A percentile compares a stretch with the other conserved stretches of the same genome.
Conservation (phyloP, 2,113 vertebrate species). For the Porphyrio hochstetteri region DNA sequence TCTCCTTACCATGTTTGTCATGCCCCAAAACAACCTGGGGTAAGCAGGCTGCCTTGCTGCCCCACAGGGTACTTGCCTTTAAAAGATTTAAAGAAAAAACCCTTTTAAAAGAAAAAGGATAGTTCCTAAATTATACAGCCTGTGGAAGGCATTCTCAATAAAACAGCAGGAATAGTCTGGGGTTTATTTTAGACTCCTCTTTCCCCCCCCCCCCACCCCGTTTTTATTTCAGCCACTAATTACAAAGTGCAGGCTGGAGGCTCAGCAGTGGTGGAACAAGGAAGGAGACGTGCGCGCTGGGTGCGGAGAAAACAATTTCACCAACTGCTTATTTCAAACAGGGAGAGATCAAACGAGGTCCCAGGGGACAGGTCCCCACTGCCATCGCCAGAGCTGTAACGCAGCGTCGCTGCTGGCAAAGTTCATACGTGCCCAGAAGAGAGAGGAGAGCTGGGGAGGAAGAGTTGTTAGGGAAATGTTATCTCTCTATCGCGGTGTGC, state of each 20-base stretch:
- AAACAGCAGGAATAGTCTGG: slow-evolving; percentile 22
- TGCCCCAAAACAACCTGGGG: background rate
- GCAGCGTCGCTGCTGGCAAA: accelerated
- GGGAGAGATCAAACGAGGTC: slow-evolving; percentile 1
- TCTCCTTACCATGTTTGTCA: background rate
- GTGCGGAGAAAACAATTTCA: background rate
- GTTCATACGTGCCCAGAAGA: background rate
- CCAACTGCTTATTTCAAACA: slow-evolving; percentile 9
- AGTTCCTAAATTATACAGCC: background rate
- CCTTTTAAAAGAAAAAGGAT: background rate
- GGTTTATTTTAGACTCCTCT: slow-evolving; percentile 35
- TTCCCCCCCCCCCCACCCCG: background rate
- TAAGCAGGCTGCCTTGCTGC: background rate
- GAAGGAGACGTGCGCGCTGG: background rate
- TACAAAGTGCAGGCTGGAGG: slow-evolving; percentile 44
- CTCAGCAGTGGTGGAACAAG: background rate
- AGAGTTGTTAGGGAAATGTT: background rate
- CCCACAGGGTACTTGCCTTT: background rate
- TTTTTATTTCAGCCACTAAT: slow-evolving; percentile 52
- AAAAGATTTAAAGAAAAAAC: background rate
- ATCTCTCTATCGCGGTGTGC: background rate
- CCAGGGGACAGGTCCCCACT: background rate
- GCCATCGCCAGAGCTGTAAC: background rate
- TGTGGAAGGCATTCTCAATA: background rate
- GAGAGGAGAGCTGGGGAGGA: background rate